Conservation (phyloP, 2,113 vertebrate species). For the Diadophis punctatus region DNA sequence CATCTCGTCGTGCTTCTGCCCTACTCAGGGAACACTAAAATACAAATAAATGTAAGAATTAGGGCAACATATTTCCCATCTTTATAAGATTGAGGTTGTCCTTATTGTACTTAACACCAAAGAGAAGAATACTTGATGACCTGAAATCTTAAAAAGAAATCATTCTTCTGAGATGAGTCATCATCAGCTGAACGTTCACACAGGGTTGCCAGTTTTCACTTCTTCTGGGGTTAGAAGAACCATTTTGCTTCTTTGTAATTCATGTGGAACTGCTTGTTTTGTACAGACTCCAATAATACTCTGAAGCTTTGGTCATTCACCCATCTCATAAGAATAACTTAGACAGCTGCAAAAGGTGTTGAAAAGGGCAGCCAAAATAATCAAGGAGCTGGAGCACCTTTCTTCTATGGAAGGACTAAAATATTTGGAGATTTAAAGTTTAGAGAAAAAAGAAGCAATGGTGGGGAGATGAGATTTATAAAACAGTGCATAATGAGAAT, state of each 20-base stretch:
- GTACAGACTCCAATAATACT: not conserved
- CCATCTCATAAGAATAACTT: not conserved
- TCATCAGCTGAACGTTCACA: not conserved
- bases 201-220: not conserved
- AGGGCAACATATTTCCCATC: not conserved
- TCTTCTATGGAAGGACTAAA: not conserved
- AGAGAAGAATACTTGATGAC: not conserved
- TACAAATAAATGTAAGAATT: not conserved
- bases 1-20: constrained; percentile 85
- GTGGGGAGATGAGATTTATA: not conserved
- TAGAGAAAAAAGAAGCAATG: not conserved
- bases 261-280: not conserved
- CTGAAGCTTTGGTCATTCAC: not conserved
- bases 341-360: not conserved
- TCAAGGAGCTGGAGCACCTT: not conserved
- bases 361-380: not conserved
- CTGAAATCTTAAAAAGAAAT: not conserved
- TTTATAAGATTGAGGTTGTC: not conserved
- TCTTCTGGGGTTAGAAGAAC: not conserved
- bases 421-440: not conserved
- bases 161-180: not conserved
- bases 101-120: not conserved
- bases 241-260: not conserved
- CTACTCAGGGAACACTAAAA: constrained; percentile 81
- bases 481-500: not conserved